These are phyloP conservation scores for Andrena minutula DNA, from an alignment of 2,888 invertebrate genomes.

Conservation along the genomic window DNA sequence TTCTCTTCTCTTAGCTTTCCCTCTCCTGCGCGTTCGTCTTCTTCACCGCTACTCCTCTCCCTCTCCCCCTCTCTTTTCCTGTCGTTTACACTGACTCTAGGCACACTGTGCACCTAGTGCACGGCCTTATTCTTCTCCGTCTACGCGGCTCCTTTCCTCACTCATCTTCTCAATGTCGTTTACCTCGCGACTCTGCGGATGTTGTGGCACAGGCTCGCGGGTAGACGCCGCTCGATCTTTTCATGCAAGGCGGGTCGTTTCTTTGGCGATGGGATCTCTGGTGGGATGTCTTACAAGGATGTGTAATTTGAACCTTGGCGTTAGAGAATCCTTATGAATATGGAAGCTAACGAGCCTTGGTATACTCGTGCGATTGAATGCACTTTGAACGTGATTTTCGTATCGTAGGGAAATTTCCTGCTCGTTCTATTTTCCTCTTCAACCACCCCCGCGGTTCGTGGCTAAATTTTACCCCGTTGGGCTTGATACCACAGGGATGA, in stretches of 20 bases:
- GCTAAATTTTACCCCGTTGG: background rate
- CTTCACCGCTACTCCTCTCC: slow-evolving; percentile 10
- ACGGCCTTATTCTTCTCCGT: slow-evolving; percentile 34
- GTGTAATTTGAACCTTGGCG: background rate
- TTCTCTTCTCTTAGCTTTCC: slow-evolving; percentile 21
- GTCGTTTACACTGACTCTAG: slow-evolving; percentile 22
- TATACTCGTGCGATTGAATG: too few relatives aligned
- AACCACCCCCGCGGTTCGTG: background rate
- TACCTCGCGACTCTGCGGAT: background rate
- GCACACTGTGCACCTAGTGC: slow-evolving; percentile 6
- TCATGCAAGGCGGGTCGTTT: background rate
- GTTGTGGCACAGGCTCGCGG: background rate
- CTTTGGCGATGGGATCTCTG: background rate
- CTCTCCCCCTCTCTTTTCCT: background rate
- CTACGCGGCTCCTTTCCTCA: slow-evolving; percentile 32
- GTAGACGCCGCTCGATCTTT: slow-evolving; percentile 11
- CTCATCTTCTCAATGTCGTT: background rate
- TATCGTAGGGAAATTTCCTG: background rate
- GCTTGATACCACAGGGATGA: background rate
- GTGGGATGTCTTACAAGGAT: background rate
- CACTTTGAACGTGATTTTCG: too few relatives aligned
- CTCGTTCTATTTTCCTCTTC: background rate
- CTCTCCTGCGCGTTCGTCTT: background rate
- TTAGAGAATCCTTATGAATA: too few relatives aligned
- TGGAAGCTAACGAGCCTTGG: too few relatives aligned